These are phyloP conservation scores for Cataglyphis rosenhaueri DNA, from an alignment of 2,888 invertebrate species.

Conservation along the genomic window DNA sequence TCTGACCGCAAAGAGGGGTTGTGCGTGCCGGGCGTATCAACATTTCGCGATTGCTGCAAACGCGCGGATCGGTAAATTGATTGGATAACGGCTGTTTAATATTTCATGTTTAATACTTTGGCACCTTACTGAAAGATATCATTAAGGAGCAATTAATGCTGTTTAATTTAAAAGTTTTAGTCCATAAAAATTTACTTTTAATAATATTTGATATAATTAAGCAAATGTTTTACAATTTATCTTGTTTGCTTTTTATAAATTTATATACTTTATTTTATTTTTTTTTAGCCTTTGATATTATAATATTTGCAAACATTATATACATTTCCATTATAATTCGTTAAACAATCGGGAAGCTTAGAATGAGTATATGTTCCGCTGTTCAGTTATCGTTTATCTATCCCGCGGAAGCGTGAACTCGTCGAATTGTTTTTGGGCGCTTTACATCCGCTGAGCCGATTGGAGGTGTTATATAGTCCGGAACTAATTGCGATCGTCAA, in stretches of 20 bases:
- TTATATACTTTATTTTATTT: neutral
- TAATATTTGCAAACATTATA: neutral
- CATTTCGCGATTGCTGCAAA: constrained; percentile 55
- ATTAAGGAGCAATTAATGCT: neutral
- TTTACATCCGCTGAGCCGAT: constrained; percentile 57
- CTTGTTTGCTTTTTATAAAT: neutral
- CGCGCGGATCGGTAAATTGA: constrained; percentile 34
- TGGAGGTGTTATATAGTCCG: constrained; percentile 78
- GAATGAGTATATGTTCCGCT: neutral
- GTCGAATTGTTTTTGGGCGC: constrained; percentile 52
- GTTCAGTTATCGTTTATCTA: constrained; percentile 25
- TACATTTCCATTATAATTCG: neutral
- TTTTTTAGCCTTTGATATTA: neutral
- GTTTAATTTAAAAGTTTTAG: neutral
- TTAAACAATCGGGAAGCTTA: neutral
- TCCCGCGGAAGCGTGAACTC: constrained; percentile 50
- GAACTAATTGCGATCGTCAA: constrained; percentile 84
- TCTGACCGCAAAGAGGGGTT: constrained; percentile 69
- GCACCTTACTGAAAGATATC: neutral
- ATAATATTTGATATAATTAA: neutral
- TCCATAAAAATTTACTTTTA: neutral
- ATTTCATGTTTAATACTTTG: neutral
- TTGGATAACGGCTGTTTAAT: constrained; percentile 1
- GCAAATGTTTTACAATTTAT: neutral
- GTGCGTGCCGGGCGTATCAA: constrained; percentile 60